These are phyloP conservation scores for Sogatella furcifera DNA, from an alignment of 1,140 invertebrate species.

Conservation along the genomic window DNA sequence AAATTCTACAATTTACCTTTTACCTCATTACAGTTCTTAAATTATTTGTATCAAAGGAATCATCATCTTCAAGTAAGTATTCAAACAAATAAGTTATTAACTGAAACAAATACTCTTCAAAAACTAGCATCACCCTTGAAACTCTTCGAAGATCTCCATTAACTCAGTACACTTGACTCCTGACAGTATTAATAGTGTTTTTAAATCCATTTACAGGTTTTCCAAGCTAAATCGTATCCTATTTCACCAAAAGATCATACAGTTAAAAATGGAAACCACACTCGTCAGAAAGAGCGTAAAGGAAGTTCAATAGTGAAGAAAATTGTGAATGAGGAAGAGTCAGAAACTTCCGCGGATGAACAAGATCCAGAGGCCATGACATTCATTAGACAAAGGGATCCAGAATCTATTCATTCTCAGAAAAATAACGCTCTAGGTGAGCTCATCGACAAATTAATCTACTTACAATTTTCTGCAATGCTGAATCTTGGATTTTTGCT, in stretches of 20 bases:
- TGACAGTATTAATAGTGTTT: too few relatives aligned
- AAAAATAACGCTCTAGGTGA: constrained; percentile 23
- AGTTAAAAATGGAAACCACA: neutral
- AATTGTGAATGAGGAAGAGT: constrained; percentile 32
- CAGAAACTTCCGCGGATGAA: constrained; percentile 49
- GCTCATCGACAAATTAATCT: neutral
- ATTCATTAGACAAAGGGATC: constrained; percentile 36
- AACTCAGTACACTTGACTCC: too few relatives aligned
- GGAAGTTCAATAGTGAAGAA: neutral
- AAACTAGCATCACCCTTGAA: too few relatives aligned
- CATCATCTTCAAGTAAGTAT: too few relatives aligned
- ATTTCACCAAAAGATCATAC: constrained; percentile 36
- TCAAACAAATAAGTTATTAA: too few relatives aligned
- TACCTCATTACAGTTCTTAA: too few relatives aligned
- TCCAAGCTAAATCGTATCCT: constrained; percentile 50
- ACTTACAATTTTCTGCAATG: too few relatives aligned
- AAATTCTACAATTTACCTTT: too few relatives aligned
- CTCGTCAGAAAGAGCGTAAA: neutral
- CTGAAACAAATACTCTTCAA: too few relatives aligned
- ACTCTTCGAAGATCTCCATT: too few relatives aligned
- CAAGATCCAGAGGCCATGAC: constrained; percentile 47
- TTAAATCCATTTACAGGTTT: constrained; percentile 27
- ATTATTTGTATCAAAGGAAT: too few relatives aligned
- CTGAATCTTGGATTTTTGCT: too few relatives aligned
- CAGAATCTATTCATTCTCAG: constrained; percentile 25